phyloP scores from a whole-genome alignment of 2,113 vertebrate species.

The Charina bottae region DNA sequence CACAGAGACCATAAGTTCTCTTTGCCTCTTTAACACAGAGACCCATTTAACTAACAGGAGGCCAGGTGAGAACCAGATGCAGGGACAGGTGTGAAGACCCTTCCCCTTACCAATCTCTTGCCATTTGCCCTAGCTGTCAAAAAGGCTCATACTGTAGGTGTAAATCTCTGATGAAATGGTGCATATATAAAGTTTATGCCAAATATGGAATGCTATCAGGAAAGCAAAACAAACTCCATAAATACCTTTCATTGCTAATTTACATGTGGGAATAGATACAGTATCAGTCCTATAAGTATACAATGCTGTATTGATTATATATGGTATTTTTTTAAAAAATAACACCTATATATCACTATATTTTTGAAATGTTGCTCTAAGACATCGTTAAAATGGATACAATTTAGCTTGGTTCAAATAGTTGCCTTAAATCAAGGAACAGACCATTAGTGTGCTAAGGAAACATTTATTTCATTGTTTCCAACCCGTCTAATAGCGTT shows the following conservation, averaged over 20 bases:
- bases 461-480: not conserved
- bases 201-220: not conserved
- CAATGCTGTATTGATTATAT: not conserved
- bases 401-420: slow-evolving; percentile 31
- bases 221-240: not conserved
- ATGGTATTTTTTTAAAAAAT: not conserved
- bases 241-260: not conserved
- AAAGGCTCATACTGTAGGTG: not conserved
- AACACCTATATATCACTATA: not conserved
- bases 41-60: not conserved
- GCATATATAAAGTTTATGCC: not conserved
- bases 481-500: not conserved
- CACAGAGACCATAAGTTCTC: too few relatives aligned
- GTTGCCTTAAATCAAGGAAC: not conserved
- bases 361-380: not conserved
- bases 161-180: not conserved
- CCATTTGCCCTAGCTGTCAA: not conserved
- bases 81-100: not conserved
- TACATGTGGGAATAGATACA: not conserved
- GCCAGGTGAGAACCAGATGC: not conserved
- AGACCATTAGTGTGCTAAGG: not conserved
- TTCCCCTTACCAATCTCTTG: not conserved
- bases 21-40: not conserved
- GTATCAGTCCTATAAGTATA: not conserved
- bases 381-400: not conserved